phyloP scores from a whole-genome alignment of 2,888 invertebrate species.

The Drosophila fulvimacula region DNA sequence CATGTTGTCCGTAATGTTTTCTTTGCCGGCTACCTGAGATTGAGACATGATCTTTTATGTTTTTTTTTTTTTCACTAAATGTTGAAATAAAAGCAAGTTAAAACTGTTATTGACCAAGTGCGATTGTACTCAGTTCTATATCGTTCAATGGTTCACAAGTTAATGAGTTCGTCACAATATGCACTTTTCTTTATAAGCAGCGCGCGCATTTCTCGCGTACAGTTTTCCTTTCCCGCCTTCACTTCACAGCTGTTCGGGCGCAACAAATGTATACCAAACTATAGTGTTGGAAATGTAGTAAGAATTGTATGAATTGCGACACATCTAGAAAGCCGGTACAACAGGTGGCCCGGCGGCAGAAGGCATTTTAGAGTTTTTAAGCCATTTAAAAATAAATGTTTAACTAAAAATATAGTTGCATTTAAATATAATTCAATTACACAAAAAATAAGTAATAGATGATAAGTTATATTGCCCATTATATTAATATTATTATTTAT shows the following conservation, averaged over 20 bases:
- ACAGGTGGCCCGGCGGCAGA: neutral
- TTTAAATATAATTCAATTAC: neutral
- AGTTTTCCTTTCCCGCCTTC: constrained; percentile 63
- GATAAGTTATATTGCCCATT: no score
- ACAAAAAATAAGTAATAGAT: no score
- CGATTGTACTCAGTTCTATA: neutral
- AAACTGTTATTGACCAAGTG: neutral
- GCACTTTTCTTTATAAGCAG: constrained; percentile 47
- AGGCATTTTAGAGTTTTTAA: neutral
- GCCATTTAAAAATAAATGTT: no score
- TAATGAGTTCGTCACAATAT: constrained; percentile 36
- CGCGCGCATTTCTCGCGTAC: constrained; percentile 41
- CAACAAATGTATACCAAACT: constrained; percentile 34
- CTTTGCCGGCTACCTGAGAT: constrained; percentile 81
- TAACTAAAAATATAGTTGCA: neutral
- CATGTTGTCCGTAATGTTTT: constrained; percentile 84
- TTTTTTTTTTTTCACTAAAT: constrained; percentile 13
- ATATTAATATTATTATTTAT: no score
- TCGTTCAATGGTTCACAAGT: constrained; percentile 17
- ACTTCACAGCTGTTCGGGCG: constrained; percentile 31
- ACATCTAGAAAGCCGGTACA: neutral
- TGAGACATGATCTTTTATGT: constrained; percentile 60
- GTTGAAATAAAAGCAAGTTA: constrained; percentile 10
- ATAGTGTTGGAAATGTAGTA: constrained; percentile 29
- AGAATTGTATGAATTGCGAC: neutral